Base-by-base conservation (phyloP, 2,888 invertebrate species). In the Automeris io region DNA sequence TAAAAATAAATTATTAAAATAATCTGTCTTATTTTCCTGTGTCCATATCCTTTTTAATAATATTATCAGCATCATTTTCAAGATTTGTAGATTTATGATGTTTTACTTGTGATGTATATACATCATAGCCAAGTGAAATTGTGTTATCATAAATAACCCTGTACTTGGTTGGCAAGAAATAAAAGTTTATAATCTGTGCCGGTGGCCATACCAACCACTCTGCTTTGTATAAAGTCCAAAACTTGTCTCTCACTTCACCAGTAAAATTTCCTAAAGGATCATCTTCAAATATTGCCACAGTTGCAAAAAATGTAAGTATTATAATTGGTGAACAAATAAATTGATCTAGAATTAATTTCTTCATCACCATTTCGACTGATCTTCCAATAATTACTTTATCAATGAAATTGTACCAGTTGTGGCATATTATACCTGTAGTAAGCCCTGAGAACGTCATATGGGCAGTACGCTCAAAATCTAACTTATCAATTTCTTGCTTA, bases 141-240 rank as follows among this genome's bases (percentile, higher is more conserved):
- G 89, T 88, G 65, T 94, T 96, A 65, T 96, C 96, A 78, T 95
- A 98, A 6, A 96, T 80, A 19, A 98, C 94, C 62, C 97, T 89
- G 70, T 90, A 97, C 54, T 88, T 91, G 5, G 92, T 90, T 6
- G 97, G 95, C 47, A 98, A 70, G 62, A 93, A 91, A 70, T 93
- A 95, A 77, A 98, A 98, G 73, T 97, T 98, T n/a, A 98, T 85
- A 26, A 95, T 85, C 71, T 98, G 97, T 1, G 96, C 96, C 4
- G 95, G 94, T 0, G 97, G 97, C 97, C 97, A 97, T 18, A 97
- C 90, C 4, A 94, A 66, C 94, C 96, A 97, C 70, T 98, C 97
- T 1, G 95, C 96, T 34, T 90, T 86, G 64, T 96, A 96, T 7
- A 97, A 78, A 49, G 86, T 90, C 87, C 90, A 90, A 12, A 93